Conservation (phyloP, 1,140 invertebrate genomes). For the Macrosteles quadrilineatus region DNA sequence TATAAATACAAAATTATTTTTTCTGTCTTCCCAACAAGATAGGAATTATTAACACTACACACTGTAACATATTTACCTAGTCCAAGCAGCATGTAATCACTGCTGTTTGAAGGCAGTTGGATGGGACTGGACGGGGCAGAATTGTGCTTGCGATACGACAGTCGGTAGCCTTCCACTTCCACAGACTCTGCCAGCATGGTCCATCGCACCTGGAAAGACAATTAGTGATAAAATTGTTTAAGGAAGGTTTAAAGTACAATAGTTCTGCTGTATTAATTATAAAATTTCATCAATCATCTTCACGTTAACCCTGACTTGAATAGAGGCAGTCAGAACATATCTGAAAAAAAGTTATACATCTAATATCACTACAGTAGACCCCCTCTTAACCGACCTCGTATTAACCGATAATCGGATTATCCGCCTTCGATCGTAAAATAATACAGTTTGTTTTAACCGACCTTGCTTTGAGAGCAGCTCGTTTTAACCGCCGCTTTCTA, state of each 20-base stretch:
- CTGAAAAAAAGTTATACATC: neutral
- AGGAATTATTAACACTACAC: too few relatives aligned
- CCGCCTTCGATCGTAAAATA: too few relatives aligned
- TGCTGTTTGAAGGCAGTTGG: slow-evolving; percentile 49
- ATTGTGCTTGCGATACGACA: slow-evolving; percentile 53
- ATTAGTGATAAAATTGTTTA: neutral
- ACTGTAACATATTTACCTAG: too few relatives aligned
- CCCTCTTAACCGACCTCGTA: too few relatives aligned
- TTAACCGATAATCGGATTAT: too few relatives aligned
- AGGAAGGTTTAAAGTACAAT: neutral
- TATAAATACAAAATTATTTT: too few relatives aligned
- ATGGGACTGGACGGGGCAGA: slow-evolving; percentile 47
- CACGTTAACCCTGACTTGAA: neutral
- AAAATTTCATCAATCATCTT: neutral
- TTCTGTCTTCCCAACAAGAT: too few relatives aligned
- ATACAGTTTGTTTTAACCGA: too few relatives aligned
- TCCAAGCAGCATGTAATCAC: slow-evolving; percentile 52
- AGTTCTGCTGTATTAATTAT: too few relatives aligned
- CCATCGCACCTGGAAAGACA: slow-evolving; percentile 50
- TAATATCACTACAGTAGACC: too few relatives aligned
- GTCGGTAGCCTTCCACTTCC: slow-evolving; percentile 52
- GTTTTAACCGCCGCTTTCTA: too few relatives aligned
- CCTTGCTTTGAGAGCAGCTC: too few relatives aligned
- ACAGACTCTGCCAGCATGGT: slow-evolving; percentile 47
- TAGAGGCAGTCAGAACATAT: neutral